Conservation (phyloP, 2,797 vertebrate species). For the Crenichthys baileyi region DNA sequence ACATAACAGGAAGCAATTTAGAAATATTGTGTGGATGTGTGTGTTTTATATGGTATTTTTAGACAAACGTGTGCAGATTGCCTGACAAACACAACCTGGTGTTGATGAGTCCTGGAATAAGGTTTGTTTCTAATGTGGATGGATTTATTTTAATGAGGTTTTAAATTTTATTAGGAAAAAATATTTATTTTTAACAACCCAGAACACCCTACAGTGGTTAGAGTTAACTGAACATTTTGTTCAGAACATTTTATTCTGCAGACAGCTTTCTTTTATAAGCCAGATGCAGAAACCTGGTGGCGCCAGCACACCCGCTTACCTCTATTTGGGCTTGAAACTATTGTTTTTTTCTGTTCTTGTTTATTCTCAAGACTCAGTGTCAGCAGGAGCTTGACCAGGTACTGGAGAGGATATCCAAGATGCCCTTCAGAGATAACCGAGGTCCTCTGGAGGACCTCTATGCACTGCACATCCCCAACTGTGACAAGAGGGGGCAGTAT, state of each 20-base stretch:
- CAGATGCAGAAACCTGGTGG: constrained; percentile 2
- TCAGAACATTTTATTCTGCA: not conserved
- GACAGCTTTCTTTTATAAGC: not conserved
- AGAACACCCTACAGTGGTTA: not conserved
- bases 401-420: constrained; percentile 94
- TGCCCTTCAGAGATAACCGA: constrained; percentile 93
- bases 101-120: constrained; percentile 4
- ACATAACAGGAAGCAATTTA: constrained; percentile 43
- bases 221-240: not conserved
- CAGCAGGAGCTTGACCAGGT: constrained; percentile 97
- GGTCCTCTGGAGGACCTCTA: constrained; percentile 96
- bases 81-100: constrained; percentile 20
- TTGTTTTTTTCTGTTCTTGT: constrained; percentile 29
- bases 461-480: constrained; percentile 96
- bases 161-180: not conserved
- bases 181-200: not conserved
- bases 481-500: constrained; percentile 95
- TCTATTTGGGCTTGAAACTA: not conserved
- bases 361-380: constrained; percentile 88
- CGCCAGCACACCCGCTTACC: not conserved
- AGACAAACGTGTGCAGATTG: constrained; percentile 28
- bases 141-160: constrained; percentile 11
- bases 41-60: constrained; percentile 35
- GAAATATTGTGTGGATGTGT: constrained; percentile 25
- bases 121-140: not conserved